These are phyloP conservation scores for Sogatella furcifera DNA, from an alignment of 1,140 invertebrate species.

Conservation along the genomic window DNA sequence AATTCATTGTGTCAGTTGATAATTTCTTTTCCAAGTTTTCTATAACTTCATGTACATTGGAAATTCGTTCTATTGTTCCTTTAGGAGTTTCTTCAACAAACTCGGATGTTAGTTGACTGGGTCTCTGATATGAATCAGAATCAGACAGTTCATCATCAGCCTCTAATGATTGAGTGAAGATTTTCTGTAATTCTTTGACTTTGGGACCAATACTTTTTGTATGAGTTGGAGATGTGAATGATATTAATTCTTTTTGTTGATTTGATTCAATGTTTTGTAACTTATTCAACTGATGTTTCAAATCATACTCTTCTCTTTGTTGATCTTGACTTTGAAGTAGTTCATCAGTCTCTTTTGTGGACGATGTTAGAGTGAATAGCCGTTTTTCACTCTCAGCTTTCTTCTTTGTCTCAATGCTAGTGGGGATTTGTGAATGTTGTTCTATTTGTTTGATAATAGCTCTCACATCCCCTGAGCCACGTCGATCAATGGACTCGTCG, in stretches of 20 bases:
- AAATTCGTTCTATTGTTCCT: no score
- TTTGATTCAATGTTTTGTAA: no score
- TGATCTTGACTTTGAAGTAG: no score
- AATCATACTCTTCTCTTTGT: no score
- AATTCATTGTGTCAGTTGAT: background rate
- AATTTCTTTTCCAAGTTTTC: conserved; percentile 19
- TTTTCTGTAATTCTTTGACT: conserved; percentile 36
- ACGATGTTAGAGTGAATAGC: no score
- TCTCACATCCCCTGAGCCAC: conserved; percentile 36
- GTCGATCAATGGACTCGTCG: conserved; percentile 9
- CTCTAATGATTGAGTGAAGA: conserved; percentile 31
- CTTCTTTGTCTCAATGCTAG: conserved; percentile 7
- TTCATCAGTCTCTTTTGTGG: no score
- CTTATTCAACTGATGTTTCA: no score
- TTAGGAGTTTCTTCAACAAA: no score
- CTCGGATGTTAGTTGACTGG: background rate
- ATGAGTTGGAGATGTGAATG: conserved; percentile 14
- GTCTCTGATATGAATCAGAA: conserved; percentile 5
- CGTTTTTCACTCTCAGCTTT: conserved; percentile 7
- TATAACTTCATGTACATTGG: conserved; percentile 23
- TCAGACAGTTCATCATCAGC: conserved; percentile 20
- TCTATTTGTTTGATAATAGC: conserved; percentile 36
- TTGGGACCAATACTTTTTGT: conserved; percentile 32
- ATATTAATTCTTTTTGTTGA: background rate
- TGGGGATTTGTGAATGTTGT: conserved; percentile 26